Percentiles rank a stretch among this genome's conserved stretches.
These are phyloP conservation scores for Chaetura pelagica DNA, from an alignment of 2,113 vertebrate genomes.

Conservation along the genomic window DNA sequence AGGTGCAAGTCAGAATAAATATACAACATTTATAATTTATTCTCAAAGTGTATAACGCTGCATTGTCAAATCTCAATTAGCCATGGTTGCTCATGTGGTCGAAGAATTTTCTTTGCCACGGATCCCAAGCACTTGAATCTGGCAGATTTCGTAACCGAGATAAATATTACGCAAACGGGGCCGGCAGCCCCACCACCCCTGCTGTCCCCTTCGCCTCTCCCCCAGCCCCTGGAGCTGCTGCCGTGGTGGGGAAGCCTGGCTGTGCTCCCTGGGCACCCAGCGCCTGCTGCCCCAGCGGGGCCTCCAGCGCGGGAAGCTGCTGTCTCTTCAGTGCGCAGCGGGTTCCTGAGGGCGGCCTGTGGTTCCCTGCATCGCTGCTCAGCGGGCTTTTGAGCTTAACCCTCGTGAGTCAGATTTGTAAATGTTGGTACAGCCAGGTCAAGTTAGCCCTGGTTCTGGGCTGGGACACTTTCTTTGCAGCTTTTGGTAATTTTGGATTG, in stretches of 20 bases:
- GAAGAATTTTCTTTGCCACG: neutral
- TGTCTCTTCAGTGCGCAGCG: no score
- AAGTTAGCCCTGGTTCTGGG: neutral
- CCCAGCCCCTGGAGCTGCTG: no score
- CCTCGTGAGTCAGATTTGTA: accelerated
- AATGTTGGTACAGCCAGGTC: accelerated
- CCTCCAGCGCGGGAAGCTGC: no score
- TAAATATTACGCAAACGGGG: neutral
- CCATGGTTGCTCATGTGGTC: neutral
- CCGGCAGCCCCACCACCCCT: neutral
- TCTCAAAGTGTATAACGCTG: neutral
- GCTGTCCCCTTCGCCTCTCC: no score
- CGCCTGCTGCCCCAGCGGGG: no score
- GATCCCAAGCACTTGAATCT: neutral
- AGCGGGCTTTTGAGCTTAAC: no score
- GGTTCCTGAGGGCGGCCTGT: no score
- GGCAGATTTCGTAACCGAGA: neutral
- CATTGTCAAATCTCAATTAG: conserved; percentile 14
- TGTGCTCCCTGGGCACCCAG: no score
- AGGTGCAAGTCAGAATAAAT: conserved; percentile 26
- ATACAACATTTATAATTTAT: neutral
- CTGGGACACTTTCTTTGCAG: neutral
- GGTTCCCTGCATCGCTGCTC: accelerated
- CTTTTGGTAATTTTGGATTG: neutral
- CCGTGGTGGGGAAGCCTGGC: no score